Evolutionary conservation across 2,113 vertebrate species (phyloP), one percentile per base, ranked within the genome.

Genomic region (Leptodactylus fuscus): DNA sequence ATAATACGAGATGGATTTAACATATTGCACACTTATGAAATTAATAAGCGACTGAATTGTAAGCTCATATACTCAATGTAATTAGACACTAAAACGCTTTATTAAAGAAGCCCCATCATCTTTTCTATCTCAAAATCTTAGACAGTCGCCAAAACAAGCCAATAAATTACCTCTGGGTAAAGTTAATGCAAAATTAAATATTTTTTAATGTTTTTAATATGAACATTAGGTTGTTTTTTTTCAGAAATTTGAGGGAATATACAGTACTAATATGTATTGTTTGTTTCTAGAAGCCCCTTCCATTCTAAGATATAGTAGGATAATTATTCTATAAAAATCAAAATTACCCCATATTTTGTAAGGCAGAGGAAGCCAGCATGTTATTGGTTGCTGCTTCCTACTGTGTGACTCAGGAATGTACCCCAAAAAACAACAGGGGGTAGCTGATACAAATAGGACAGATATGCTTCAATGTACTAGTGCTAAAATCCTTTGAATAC

Each of bases 301-400:
- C 36, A 29, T 80, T 80, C 12, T 62, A 80, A 80, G 77, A 80
- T 80, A 80, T 80, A 80, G 58, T 60, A 29, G 77, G n/a, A 16
- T 80, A 62, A 80, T 80, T 80, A 80, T 80, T 80, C 53, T 62
- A 62, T 60, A 80, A 80, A 60, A 79, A 79, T 34, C 22, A 60
- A 79, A 80, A 80, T 80, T 80, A 38, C 77, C 53, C 77, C 77
- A 80, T 80, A 80, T 80, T 80, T 80, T 80, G 53, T 80, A 27
- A 60, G 38, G 55, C 36, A 80, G 32, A 80, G 77, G 53, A 80
- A 62, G 77, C 77, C 51, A 27, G 77, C 38, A 44, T 80, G 77
- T 60, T 80, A 80, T 80, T 80, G 36, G 53, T 44, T 80, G 53
- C 55, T 80, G 77, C 53, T 60, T 80, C 77, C 77, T 36, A 80